Evolutionary conservation across 2,888 invertebrate species (phyloP).

Genomic region (Heliconius hortense): DNA sequence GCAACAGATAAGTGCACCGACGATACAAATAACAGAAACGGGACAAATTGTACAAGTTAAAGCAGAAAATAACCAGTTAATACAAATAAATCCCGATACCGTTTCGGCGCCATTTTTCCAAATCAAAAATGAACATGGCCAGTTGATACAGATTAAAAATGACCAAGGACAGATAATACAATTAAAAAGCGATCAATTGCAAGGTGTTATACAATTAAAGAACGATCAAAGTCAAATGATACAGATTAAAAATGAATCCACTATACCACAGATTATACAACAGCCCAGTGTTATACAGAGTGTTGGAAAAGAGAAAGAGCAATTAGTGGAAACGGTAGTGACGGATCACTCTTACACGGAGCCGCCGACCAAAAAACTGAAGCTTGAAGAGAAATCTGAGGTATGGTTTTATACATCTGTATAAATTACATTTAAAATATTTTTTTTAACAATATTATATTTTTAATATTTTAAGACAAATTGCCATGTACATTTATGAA

Average conservation of each 20-base stretch:
- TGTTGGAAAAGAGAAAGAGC: constrained; percentile 57
- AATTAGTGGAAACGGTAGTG: constrained; percentile 55
- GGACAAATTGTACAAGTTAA: constrained; percentile 78
- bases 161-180: constrained; percentile 76
- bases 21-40: constrained; percentile 76
- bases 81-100: constrained; percentile 64
- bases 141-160: constrained; percentile 72
- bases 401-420: constrained; percentile 45
- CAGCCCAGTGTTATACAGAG: constrained; percentile 41
- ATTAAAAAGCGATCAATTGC: constrained; percentile 67
- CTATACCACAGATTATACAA: constrained; percentile 42
- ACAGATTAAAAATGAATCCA: constrained; percentile 54
- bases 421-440: not conserved
- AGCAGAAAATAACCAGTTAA: constrained; percentile 59
- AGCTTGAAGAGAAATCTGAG: constrained; percentile 66
- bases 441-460: too few relatives aligned
- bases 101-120: constrained; percentile 63
- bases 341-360: constrained; percentile 71
- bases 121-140: constrained; percentile 75
- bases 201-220: constrained; percentile 64
- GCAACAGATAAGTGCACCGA: constrained; percentile 70
- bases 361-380: constrained; percentile 68
- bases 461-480: not conserved
- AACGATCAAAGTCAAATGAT: constrained; percentile 65
- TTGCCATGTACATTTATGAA: not conserved